Conservation (phyloP, 2,797 vertebrate genomes). For the Phalanger gymnotis region DNA sequence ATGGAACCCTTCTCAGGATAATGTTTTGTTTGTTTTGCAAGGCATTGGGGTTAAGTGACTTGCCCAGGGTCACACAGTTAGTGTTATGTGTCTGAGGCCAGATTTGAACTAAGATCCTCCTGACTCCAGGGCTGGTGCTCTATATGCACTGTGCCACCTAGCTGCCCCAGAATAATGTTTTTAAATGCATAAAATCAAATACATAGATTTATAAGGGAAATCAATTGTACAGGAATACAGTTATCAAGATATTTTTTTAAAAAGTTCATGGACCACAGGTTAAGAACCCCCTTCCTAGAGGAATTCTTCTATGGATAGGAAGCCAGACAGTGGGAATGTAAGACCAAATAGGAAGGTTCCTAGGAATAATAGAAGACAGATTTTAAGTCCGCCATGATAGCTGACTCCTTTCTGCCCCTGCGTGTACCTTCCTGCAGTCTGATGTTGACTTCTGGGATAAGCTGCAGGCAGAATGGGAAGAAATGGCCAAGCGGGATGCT, state of each 20-base stretch:
- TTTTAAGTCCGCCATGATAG: neutral
- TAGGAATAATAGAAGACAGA: constrained; percentile 2
- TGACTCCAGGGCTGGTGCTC: too few species aligned
- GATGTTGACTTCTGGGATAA: constrained; percentile 99
- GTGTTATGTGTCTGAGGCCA: too few species aligned
- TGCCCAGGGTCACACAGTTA: too few species aligned
- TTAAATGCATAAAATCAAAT: neutral
- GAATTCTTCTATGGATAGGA: neutral
- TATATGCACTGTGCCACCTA: too few species aligned
- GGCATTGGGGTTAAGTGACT: too few species aligned
- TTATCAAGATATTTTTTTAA: neutral
- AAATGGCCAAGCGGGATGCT: constrained; percentile 98
- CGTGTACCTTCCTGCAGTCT: constrained; percentile 85
- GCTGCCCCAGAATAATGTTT: neutral
- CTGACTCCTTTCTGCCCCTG: constrained; percentile 17
- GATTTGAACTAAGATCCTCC: too few species aligned
- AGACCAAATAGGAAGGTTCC: neutral
- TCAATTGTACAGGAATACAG: neutral
- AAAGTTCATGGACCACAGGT: neutral
- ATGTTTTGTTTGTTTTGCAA: too few species aligned
- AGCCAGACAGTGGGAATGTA: neutral
- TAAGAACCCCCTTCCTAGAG: neutral
- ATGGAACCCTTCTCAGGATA: neutral
- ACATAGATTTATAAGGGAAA: neutral
- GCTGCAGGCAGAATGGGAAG: constrained; percentile 98